Percentiles rank a stretch among this genome's conserved stretches.
Conservation (phyloP, 2,888 invertebrate genomes). For the Oscheius sp. region DNA sequence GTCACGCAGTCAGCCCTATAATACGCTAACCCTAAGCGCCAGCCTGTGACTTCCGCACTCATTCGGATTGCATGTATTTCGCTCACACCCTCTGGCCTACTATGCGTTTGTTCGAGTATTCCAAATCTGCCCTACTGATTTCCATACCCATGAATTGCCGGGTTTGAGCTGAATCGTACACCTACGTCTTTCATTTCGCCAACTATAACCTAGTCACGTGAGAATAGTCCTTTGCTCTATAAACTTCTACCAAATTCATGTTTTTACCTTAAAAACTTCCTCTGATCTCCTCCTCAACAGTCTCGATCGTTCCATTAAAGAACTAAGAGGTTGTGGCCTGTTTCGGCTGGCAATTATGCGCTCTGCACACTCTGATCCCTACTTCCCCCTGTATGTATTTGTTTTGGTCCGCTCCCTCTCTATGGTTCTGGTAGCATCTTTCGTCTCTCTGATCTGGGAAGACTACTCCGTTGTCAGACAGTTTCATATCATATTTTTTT, state of each 20-base stretch:
- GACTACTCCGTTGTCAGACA: no score
- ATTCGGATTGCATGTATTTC: slow-evolving; percentile 31
- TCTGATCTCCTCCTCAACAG: slow-evolving; percentile 6
- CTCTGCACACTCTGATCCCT: slow-evolving; percentile 31
- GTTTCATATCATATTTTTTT: no score
- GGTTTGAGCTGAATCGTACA: no score
- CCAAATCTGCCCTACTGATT: no score
- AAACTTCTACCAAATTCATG: background rate
- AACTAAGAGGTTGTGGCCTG: slow-evolving; percentile 20
- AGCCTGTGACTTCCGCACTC: background rate
- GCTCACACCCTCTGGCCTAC: background rate
- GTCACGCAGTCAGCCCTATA: slow-evolving; percentile 29
- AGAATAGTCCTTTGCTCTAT: no score
- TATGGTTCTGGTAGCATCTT: no score
- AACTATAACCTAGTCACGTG: no score
- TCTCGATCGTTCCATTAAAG: slow-evolving; percentile 9
- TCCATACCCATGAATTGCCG: no score
- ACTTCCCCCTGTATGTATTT: slow-evolving; percentile 25
- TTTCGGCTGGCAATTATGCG: slow-evolving; percentile 34
- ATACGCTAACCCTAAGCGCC: background rate
- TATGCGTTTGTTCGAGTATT: no score
- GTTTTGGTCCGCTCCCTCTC: slow-evolving; percentile 21
- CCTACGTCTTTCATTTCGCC: no score
- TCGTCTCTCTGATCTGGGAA: no score
- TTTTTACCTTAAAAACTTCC: background rate